Percentiles rank a stretch among this genome's conserved stretches.
Conservation (phyloP, 2,888 invertebrate species). For the Leucoma salicis region DNA sequence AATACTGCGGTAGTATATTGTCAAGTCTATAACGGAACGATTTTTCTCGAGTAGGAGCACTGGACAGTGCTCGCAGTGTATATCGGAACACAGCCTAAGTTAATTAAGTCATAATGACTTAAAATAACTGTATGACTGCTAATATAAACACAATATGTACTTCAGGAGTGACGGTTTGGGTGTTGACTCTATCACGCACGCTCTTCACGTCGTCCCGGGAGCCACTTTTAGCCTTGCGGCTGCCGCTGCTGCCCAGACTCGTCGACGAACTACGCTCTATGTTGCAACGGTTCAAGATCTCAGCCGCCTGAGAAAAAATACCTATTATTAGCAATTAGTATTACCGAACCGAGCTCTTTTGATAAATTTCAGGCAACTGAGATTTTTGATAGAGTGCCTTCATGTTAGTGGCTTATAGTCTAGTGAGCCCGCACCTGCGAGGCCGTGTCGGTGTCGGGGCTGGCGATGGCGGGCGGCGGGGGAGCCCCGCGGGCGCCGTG, state of each 20-base stretch:
- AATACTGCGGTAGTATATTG: no score
- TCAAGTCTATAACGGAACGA: no score
- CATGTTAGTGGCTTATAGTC: no score
- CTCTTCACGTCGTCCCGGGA: constrained; percentile 56
- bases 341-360: no score
- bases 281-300: constrained; percentile 84
- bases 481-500: constrained; percentile 77
- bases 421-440: constrained; percentile 77
- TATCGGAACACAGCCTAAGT: no score
- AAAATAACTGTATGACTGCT: no score
- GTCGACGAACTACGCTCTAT: constrained; percentile 78
- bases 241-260: constrained; percentile 71
- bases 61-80: no score
- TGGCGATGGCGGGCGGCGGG: constrained; percentile 53
- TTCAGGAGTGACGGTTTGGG: constrained; percentile 76
- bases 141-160: constrained; percentile 36
- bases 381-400: no score
- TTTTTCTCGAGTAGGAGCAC: no score
- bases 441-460: constrained; percentile 84
- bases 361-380: no score
- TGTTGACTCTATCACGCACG: constrained; percentile 42
- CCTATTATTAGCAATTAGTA: no score
- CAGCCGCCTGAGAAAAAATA: constrained; percentile 86
- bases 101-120: no score
- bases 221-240: constrained; percentile 53